Percentiles rank a stretch among this genome's conserved stretches.
Evolutionary conservation across 1,140 invertebrate genomes (phyloP).

Genomic region (Andricus grossulariae): DNA sequence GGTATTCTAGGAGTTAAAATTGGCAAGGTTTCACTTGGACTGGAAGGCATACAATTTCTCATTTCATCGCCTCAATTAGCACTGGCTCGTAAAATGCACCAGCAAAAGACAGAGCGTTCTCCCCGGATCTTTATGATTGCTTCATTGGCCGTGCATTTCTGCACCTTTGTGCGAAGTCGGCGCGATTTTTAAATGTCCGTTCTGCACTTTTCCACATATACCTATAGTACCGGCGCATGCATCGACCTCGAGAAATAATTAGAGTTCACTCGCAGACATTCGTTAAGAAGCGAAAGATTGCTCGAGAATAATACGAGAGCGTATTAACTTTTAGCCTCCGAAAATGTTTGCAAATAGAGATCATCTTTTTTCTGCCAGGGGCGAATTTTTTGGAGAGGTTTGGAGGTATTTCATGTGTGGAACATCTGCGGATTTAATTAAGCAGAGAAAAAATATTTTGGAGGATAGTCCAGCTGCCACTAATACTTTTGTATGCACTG

Average conservation of each 20-base stretch:
- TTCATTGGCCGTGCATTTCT: slow-evolving; percentile 29
- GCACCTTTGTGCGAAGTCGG: slow-evolving; percentile 40
- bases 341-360: slow-evolving; percentile 40
- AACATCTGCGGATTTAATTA: no score
- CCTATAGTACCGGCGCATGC: slow-evolving; percentile 42
- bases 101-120: slow-evolving; percentile 23
- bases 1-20: slow-evolving; percentile 27
- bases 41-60: slow-evolving; percentile 17
- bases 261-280: slow-evolving; percentile 56
- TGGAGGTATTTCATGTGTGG: no score
- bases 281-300: slow-evolving; percentile 50
- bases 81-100: slow-evolving; percentile 19
- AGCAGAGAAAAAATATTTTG: no score
- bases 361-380: not conserved
- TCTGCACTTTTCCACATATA: slow-evolving; percentile 47
- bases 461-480: no score
- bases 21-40: slow-evolving; percentile 23
- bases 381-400: no score
- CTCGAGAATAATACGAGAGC: slow-evolving; percentile 48
- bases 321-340: slow-evolving; percentile 43
- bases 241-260: slow-evolving; percentile 55
- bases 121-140: slow-evolving; percentile 27
- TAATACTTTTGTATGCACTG: no score
- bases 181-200: slow-evolving; percentile 43
- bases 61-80: slow-evolving; percentile 30